Base-by-base conservation (phyloP, 2,888 invertebrate genomes). In the Panopea generosa region DNA sequence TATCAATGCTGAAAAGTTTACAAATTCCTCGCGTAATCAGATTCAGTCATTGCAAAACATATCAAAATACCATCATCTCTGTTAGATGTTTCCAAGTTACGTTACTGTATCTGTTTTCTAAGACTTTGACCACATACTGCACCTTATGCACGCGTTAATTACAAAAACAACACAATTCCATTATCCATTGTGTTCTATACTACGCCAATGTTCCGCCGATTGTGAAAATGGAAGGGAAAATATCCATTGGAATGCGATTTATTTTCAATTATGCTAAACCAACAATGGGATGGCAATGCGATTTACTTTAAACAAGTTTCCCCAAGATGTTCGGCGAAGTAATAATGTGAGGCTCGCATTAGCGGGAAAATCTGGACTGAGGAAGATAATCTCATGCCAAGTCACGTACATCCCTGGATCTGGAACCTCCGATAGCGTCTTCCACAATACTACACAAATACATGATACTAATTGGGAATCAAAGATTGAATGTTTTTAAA, bases 221-320 rank as follows among this genome's bases (percentile, higher is more conserved):
- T 11, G 33, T 33, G 11, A 33, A 33, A 63, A 67, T 26, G 38
- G 22, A 20, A 52, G 6, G 20, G 72, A 59, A 53, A 60, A 68
- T 55, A 47, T 63, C 57, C 70, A 40, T 11, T 24, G 49, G 69
- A 77, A 77, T 73, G 77, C 61, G 69, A 77, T 77, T 67, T 72
- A 69, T 69, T 69, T 77, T 67, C 74, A 78, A 78, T 78, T 78
- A 78, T 56, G 57, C 50, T 70, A 45, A 71, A 67, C 62, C 52
- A 77, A 77, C 81, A 74, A 61, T 60, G 61, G 29, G 59, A 38
- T 52, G 50, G 61, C 40, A 62, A 57, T 61, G 65, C 47, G 75
- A 71, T 71, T 72, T 62, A 69, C 20, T 60, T 67, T 61, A 67
- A 67, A 72, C 65, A 67, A 67, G 73, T 57, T 63, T 27, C 45